Conservation (phyloP, 2,797 vertebrate genomes). For the Pipistrellus nathusii region DNA sequence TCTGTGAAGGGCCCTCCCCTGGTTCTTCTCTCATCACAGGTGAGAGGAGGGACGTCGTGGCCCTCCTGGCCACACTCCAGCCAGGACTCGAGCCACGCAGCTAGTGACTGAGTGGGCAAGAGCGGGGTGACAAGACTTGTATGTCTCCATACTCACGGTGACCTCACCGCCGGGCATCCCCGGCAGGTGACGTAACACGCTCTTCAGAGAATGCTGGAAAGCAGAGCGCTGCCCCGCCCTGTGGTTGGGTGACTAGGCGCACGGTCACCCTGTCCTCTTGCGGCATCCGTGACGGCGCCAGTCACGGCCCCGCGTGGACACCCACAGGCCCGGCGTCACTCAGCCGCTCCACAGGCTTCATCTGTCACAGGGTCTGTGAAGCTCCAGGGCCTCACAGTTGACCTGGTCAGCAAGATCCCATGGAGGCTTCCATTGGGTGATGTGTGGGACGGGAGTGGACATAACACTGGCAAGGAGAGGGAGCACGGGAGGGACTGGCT, state of each 20-base stretch:
- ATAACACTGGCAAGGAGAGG: background rate
- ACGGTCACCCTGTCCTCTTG: background rate
- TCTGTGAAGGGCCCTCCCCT: fast-evolving
- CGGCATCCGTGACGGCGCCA: background rate
- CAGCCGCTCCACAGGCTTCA: background rate
- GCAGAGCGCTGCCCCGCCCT: background rate
- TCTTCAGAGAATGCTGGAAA: background rate
- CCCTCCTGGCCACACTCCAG: background rate
- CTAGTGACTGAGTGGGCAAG: too few relatives aligned
- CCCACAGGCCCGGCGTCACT: background rate
- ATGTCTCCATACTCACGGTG: fast-evolving
- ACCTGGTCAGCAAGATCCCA: fast-evolving
- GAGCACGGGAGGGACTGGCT: background rate
- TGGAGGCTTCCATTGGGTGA: fast-evolving
- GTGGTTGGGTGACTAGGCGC: fast-evolving
- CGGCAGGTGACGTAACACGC: background rate
- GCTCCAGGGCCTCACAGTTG: background rate
- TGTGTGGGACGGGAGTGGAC: fast-evolving
- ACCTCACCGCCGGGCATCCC: background rate
- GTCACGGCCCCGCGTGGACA: background rate
- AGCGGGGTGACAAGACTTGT: background rate
- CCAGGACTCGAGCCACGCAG: background rate
- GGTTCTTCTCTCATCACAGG: background rate
- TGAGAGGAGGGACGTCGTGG: fast-evolving
- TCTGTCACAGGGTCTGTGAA: fast-evolving